Conservation (phyloP, 2,797 vertebrate genomes). For the Myripristis jacobus region DNA sequence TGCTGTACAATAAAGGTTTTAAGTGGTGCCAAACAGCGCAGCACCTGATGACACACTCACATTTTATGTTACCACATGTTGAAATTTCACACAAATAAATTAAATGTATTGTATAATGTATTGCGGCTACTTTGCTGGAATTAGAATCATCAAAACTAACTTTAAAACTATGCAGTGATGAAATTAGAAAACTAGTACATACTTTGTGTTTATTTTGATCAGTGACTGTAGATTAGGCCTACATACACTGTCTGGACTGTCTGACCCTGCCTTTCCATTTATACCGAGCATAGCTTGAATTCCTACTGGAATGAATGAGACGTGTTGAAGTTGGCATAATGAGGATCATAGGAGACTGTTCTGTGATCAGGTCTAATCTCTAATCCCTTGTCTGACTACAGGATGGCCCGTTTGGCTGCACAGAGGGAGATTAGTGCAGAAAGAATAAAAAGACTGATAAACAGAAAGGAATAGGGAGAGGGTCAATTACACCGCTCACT, state of each 20-base stretch:
- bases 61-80: no score
- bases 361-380: slow-evolving; percentile 38
- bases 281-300: not conserved
- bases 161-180: no score
- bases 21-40: no score
- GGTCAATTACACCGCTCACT: slow-evolving; percentile 15
- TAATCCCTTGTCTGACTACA: slow-evolving; percentile 11
- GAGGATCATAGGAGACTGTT: slow-evolving; percentile 30
- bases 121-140: no score
- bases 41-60: no score
- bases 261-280: not conserved
- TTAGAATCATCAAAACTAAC: no score
- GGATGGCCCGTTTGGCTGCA: slow-evolving; percentile 8
- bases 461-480: slow-evolving; percentile 20
- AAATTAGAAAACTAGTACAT: no score
- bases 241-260: not conserved
- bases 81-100: no score
- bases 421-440: slow-evolving; percentile 43
- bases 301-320: slow-evolving; percentile 22
- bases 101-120: no score
- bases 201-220: slow-evolving; percentile 12
- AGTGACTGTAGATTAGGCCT: not conserved
- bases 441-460: slow-evolving; percentile 38
- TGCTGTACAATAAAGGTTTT: no score
- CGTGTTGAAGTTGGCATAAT: slow-evolving; percentile 32